These are phyloP conservation scores for Camponotus vicinus DNA, from an alignment of 1,140 invertebrate species.

Conservation along the genomic window DNA sequence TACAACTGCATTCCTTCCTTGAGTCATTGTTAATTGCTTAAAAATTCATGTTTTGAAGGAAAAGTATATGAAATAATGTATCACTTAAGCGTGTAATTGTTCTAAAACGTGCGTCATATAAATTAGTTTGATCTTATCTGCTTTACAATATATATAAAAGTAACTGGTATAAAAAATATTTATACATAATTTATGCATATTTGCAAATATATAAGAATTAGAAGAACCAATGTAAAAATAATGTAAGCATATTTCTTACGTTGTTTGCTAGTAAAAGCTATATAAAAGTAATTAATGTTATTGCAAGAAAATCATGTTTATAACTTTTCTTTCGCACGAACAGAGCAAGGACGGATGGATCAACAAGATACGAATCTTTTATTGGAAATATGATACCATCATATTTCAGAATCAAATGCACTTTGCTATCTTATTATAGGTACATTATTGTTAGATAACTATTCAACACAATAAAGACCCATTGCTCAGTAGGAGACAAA, in stretches of 20 bases:
- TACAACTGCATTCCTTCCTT: conserved; percentile 68
- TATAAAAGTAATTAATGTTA: not conserved
- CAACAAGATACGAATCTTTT: not conserved
- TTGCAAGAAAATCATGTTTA: not conserved
- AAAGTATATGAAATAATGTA: not conserved
- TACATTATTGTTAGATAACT: conserved; percentile 47
- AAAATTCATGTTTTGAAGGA: conserved; percentile 15
- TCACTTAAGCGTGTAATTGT: not conserved
- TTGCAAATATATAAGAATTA: not conserved
- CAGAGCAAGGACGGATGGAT: not conserved
- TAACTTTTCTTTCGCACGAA: not conserved
- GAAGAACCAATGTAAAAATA: not conserved
- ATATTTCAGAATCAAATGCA: conserved; percentile 31
- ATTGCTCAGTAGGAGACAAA: conserved; percentile 7
- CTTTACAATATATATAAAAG: conserved; percentile 15
- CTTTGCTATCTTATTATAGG: conserved; percentile 20
- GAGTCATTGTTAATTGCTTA: conserved; percentile 32
- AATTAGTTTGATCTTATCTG: conserved; percentile 21
- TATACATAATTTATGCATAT: conserved; percentile 11
- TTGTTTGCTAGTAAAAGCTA: not conserved
- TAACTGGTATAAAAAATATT: not conserved
- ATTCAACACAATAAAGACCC: conserved; percentile 47
- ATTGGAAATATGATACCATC: not conserved
- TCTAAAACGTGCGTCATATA: not conserved
- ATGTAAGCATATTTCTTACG: not conserved